These are phyloP conservation scores for Atta colombica DNA, from an alignment of 1,140 invertebrate species.

Conservation along the genomic window DNA sequence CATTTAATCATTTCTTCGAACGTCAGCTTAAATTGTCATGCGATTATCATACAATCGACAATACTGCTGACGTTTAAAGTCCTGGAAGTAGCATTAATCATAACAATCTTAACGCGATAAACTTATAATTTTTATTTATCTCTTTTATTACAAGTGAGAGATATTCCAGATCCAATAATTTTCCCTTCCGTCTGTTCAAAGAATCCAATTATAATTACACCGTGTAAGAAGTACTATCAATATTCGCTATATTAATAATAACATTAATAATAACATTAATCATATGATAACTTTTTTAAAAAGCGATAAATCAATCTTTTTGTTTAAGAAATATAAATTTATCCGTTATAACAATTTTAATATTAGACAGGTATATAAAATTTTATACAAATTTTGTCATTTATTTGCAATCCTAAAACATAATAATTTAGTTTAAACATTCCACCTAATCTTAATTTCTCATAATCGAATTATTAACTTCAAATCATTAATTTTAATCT, in stretches of 20 bases:
- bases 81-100: not conserved
- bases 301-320: not conserved
- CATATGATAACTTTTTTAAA: not conserved
- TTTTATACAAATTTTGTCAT: not conserved
- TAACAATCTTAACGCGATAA: conserved; percentile 15
- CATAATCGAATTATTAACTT: not conserved
- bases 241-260: conserved; percentile 1
- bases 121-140: not conserved
- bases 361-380: not conserved
- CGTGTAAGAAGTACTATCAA: not conserved
- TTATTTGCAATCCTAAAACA: not conserved
- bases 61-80: not conserved
- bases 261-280: conserved; percentile 2
- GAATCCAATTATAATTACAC: not conserved
- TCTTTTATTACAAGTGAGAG: not conserved
- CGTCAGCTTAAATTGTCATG: conserved; percentile 10
- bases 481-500: too few relatives aligned
- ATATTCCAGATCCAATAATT: not conserved
- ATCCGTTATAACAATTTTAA: not conserved
- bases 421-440: not conserved
- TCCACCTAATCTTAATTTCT: not conserved
- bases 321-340: not conserved
- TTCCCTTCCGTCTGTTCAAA: not conserved
- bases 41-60: not conserved
- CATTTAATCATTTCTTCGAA: not conserved